These are phyloP conservation scores for Xylocopa sonorina DNA, from an alignment of 1,140 invertebrate genomes.

Conservation along the genomic window DNA sequence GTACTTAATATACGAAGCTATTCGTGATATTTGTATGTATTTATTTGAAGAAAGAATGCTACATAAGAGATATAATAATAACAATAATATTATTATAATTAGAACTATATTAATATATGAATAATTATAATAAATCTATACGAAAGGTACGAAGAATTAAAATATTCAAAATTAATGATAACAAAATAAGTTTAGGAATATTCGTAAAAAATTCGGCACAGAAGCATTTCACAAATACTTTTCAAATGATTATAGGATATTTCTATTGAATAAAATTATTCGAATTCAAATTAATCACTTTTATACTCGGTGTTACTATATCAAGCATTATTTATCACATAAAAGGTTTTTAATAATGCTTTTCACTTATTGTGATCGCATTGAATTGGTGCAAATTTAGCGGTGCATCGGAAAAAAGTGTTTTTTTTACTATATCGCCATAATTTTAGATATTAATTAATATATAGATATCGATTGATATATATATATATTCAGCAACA, in stretches of 20 bases:
- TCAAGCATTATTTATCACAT: neutral
- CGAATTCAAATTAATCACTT: neutral
- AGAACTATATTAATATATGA: neutral
- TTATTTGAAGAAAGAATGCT: neutral
- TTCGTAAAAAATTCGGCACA: neutral
- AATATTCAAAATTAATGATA: neutral
- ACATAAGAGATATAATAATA: neutral
- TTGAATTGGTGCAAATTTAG: neutral
- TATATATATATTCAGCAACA: neutral
- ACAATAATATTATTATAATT: slow-evolving; percentile 4
- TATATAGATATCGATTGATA: too few species aligned
- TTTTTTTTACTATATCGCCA: neutral
- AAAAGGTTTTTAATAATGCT: neutral
- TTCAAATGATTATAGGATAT: neutral
- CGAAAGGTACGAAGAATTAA: neutral
- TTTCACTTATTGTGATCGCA: neutral
- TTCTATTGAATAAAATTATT: neutral
- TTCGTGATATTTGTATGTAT: neutral
- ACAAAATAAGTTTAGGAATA: neutral
- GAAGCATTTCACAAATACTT: neutral
- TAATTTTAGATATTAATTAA: neutral
- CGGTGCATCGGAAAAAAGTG: neutral
- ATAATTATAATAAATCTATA: slow-evolving; percentile 1
- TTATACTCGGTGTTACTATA: neutral
- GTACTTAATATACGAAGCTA: neutral